These are phyloP conservation scores for Euschistus heros DNA, from an alignment of 1,140 invertebrate genomes.

Conservation along the genomic window DNA sequence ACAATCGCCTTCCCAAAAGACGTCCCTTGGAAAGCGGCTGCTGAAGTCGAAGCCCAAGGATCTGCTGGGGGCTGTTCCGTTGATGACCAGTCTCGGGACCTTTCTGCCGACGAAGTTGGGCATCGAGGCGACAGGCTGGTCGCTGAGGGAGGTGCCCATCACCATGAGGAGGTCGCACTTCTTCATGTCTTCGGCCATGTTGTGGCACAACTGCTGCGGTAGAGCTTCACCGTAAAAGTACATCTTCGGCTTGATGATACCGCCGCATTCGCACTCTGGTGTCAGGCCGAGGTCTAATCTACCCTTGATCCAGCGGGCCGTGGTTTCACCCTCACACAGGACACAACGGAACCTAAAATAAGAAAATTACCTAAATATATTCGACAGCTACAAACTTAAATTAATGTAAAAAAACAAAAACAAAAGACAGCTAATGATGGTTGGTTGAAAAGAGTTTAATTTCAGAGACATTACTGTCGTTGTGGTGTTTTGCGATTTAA, in stretches of 20 bases:
- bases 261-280: constrained; percentile 64
- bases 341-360: too few relatives aligned
- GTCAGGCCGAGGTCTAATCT: constrained; percentile 42
- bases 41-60: constrained; percentile 40
- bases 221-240: constrained; percentile 89
- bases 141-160: constrained; percentile 87
- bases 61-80: constrained; percentile 33
- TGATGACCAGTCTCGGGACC: constrained; percentile 74
- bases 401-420: too few relatives aligned
- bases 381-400: too few relatives aligned
- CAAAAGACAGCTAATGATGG: too few relatives aligned
- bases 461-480: too few relatives aligned
- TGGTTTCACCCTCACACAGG: too few relatives aligned
- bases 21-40: constrained; percentile 55
- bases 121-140: constrained; percentile 88
- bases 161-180: constrained; percentile 87
- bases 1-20: constrained; percentile 78
- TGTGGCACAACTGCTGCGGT: constrained; percentile 59
- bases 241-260: constrained; percentile 84
- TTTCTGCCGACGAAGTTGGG: constrained; percentile 30
- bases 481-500: too few relatives aligned
- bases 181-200: constrained; percentile 60
- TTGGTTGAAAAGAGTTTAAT: too few relatives aligned
- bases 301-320: constrained; percentile 23
- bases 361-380: too few relatives aligned